A percentile compares a stretch with the other conserved stretches of the same genome.
phyloP scores from a whole-genome alignment of 2,113 vertebrate species.

The Cathartes aura region DNA sequence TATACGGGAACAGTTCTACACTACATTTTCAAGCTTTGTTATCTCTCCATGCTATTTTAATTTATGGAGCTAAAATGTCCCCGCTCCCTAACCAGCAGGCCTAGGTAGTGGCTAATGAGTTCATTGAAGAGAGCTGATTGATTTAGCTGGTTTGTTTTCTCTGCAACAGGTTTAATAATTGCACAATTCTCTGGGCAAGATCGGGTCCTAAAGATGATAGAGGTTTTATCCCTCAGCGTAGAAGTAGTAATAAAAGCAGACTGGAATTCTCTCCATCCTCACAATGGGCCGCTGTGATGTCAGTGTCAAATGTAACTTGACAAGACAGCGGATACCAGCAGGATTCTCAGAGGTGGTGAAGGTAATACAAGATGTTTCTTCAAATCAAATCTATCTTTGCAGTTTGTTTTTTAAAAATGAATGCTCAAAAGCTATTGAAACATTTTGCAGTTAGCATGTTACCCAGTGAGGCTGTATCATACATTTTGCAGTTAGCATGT shows the following conservation, averaged over 20 bases:
- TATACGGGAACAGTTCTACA: accelerated
- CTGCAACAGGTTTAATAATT: neutral
- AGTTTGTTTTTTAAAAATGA: neutral
- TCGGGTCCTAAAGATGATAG: neutral
- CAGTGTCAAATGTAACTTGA: neutral
- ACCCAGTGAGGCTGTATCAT: neutral
- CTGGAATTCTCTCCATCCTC: neutral
- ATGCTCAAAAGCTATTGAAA: neutral
- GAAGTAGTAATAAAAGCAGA: neutral
- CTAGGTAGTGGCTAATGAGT: neutral
- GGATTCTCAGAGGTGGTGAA: neutral
- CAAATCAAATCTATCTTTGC: neutral
- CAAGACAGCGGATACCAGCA: neutral
- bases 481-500: neutral
- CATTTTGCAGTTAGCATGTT: neutral
- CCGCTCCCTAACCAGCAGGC: neutral
- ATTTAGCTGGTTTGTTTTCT: neutral
- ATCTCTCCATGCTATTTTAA: neutral
- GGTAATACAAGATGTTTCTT: neutral
- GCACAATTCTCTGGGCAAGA: neutral
- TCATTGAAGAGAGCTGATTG: neutral
- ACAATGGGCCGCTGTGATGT: neutral
- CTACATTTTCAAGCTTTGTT: neutral
- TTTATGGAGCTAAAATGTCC: neutral
- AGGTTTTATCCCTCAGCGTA: neutral